Evolutionary conservation across 2,888 invertebrate genomes (phyloP), one percentile per base, ranked within the genome.

Genomic region (Lithophane semibrunnea): DNA sequence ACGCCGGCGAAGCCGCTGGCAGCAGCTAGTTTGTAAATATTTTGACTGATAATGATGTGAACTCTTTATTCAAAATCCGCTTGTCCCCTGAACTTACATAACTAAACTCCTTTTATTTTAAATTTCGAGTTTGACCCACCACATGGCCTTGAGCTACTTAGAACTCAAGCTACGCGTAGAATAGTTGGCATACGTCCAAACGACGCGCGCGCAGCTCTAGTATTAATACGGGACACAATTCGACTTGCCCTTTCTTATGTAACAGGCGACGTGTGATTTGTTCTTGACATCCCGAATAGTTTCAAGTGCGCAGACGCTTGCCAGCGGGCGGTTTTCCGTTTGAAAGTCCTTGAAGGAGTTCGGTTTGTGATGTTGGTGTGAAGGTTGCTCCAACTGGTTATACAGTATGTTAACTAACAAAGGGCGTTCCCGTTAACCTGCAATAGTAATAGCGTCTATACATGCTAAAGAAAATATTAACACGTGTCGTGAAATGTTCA

Each of bases 111-210:
- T 77, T 86, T 86, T 83, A 87, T 89, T 90, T 89, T 77, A 88
- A 90, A 87, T 80, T 87, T 86, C 82, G 79, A 80, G 73, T 88
- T 91, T 92, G 91, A 91, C 89, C 92, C 86, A 87, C 69, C 64
- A 66, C 65, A 42, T 77, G 89, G 88, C 92, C 93, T 92, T 93
- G 92, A 82, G 82, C 92, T 81, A 90, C 86, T 89, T 83, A 68
- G 75, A 72, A 75, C 63, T 21, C 49, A 78, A 37, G n/a, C 54
- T 18, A 61, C 56, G 91, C 90, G 92, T 92, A 89, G 89, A 90
- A 90, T 85, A 82, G n/a, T 90, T 94, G 94, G 94, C 91, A n/a
- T 8, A 0, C 2, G n/a, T 90, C 93, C 94, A 93, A 88, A 29
- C 78, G 73, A 64, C 82, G 83, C 88, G 82, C 85, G 85, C 80